Evolutionary conservation across 2,113 vertebrate species (phyloP).

Genomic region (Trematocara nigrifrons): DNA sequence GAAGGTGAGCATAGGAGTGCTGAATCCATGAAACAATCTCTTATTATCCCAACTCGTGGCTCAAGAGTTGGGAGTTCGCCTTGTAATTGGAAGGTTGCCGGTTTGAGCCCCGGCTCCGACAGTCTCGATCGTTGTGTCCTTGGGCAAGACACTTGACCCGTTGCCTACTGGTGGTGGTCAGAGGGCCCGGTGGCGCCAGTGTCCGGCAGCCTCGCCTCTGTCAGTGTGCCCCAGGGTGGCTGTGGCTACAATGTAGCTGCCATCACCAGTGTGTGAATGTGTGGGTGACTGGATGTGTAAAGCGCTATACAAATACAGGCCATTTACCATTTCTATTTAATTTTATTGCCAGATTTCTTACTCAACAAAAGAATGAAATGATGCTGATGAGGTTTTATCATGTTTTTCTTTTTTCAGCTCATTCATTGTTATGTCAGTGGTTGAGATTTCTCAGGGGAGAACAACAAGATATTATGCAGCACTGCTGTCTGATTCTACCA

Average conservation of each 20-base stretch:
- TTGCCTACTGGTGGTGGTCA: neutral
- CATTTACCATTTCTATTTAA: neutral
- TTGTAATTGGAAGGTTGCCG: neutral
- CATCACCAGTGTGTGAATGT: too few relatives aligned
- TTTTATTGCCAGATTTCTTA: fast-evolving
- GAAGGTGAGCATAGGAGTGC: too few relatives aligned
- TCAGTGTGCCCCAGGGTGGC: neutral
- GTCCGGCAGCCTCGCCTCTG: neutral
- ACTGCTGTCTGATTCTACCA: neutral
- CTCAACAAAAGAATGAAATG: neutral
- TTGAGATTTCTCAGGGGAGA: neutral
- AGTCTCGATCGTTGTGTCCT: neutral
- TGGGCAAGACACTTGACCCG: neutral
- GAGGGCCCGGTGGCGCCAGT: neutral
- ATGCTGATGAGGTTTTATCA: neutral
- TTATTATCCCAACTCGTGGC: too few relatives aligned
- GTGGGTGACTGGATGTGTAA: too few relatives aligned
- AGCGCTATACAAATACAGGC: too few relatives aligned
- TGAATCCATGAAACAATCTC: too few relatives aligned
- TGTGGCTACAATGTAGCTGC: neutral
- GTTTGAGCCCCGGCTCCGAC: neutral
- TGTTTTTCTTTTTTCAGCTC: neutral
- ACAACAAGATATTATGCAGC: neutral
- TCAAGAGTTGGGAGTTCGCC: too few relatives aligned
- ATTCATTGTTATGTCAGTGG: neutral